Evolutionary conservation across 2,113 vertebrate genomes (phyloP).

Genomic region (Callipepla californica): DNA sequence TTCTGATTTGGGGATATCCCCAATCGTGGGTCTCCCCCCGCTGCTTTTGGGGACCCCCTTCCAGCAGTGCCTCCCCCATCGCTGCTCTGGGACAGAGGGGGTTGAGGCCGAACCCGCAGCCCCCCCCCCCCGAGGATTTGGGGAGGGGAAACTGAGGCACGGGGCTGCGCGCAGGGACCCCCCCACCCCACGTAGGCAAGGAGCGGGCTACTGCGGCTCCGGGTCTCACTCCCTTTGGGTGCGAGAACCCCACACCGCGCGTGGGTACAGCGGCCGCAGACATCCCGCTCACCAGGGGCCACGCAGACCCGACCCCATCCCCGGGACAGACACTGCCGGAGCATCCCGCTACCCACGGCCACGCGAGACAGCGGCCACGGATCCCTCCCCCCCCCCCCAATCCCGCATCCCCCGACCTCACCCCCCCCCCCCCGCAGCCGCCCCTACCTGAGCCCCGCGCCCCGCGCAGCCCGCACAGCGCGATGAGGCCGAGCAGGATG

Average conservation of each 20-base stretch:
- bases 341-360: neutral
- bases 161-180: neutral
- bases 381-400: neutral
- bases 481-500: neutral
- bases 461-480: no score
- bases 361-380: neutral
- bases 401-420: no score
- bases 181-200: no score
- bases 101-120: neutral
- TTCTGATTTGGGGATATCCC: neutral
- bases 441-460: neutral
- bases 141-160: constrained; percentile 44
- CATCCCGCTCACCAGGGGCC: neutral
- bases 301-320: no score
- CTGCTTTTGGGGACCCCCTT: neutral
- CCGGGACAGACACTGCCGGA: neutral
- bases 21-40: accelerated
- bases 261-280: no score
- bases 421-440: neutral
- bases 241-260: neutral
- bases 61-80: accelerated
- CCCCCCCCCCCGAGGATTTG: neutral
- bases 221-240: neutral
- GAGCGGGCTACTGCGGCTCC: neutral
- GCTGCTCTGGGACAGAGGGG: neutral